Evolutionary conservation across 1,140 invertebrate species (phyloP).

Genomic region (Aphelenchoides avenae): DNA sequence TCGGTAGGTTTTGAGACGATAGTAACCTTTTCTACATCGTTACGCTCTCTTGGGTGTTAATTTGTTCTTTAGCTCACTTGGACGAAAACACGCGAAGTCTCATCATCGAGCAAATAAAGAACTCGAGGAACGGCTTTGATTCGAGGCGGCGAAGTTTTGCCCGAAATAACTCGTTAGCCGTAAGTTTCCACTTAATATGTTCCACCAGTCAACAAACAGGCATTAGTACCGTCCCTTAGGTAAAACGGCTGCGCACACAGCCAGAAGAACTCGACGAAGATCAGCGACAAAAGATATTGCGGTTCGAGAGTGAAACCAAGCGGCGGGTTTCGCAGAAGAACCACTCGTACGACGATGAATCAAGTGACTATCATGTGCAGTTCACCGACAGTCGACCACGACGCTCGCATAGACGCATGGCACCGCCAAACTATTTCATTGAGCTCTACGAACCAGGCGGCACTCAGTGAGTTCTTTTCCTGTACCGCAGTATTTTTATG

Average conservation of each 20-base stretch:
- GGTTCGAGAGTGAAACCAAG: too few relatives aligned
- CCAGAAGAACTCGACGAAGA: slow-evolving; percentile 19
- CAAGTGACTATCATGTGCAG: too few relatives aligned
- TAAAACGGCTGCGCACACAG: background rate
- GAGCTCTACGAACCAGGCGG: too few relatives aligned
- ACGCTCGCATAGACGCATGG: too few relatives aligned
- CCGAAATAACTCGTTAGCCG: slow-evolving; percentile 22
- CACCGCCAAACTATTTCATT: too few relatives aligned
- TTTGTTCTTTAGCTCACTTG: slow-evolving; percentile 24
- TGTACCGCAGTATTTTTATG: too few relatives aligned
- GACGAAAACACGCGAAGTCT: slow-evolving; percentile 8
- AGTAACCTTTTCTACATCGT: slow-evolving; percentile 3
- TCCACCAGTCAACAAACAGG: slow-evolving; percentile 4
- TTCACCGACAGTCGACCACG: too few relatives aligned
- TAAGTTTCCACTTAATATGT: slow-evolving; percentile 15
- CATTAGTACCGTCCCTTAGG: background rate
- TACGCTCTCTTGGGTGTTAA: background rate
- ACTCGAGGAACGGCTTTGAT: slow-evolving; percentile 21
- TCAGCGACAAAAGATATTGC: too few relatives aligned
- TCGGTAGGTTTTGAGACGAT: slow-evolving; percentile 16
- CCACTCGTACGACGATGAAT: too few relatives aligned
- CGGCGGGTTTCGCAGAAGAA: too few relatives aligned
- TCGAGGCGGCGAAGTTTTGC: slow-evolving; percentile 35
- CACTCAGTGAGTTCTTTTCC: too few relatives aligned
- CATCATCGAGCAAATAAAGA: slow-evolving; percentile 21